Evolutionary conservation across 2,113 vertebrate genomes (phyloP).

Genomic region (Urocolius indicus): DNA sequence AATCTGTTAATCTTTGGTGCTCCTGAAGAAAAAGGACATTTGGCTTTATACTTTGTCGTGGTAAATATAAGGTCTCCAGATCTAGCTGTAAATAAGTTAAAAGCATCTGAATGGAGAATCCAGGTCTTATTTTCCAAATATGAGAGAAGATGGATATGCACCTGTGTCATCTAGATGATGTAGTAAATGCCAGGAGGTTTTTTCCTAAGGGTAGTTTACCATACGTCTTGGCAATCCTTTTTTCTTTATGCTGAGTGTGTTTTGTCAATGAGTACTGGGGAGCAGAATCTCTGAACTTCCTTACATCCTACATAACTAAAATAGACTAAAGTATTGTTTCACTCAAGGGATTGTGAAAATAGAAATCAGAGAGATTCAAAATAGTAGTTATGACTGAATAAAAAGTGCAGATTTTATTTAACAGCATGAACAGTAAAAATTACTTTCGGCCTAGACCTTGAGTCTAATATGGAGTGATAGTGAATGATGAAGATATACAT

Average conservation of each 20-base stretch:
- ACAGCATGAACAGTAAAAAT: not conserved
- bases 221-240: not conserved
- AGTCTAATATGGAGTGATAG: not conserved
- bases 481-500: not conserved
- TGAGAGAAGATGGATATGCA: slow-evolving; percentile 39
- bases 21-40: slow-evolving; percentile 80
- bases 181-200: not conserved
- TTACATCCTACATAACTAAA: not conserved
- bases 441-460: not conserved
- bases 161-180: slow-evolving; percentile 38
- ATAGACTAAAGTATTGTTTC: not conserved
- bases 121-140: slow-evolving; percentile 60
- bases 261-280: not conserved
- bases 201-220: slow-evolving; percentile 5
- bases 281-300: not conserved
- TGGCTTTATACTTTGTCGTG: slow-evolving; percentile 80
- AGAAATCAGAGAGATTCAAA: not conserved
- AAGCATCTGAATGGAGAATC: slow-evolving; percentile 47
- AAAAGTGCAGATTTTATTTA: not conserved
- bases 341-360: not conserved
- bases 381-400: not conserved
- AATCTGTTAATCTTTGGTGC: slow-evolving; percentile 87
- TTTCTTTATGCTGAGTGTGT: not conserved
- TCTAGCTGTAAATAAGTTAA: slow-evolving; percentile 76
- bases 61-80: slow-evolving; percentile 79